Percentiles rank a stretch among this genome's conserved stretches.
phyloP scores from a whole-genome alignment of 2,797 vertebrate genomes.

The Knipowitschia caucasica region DNA sequence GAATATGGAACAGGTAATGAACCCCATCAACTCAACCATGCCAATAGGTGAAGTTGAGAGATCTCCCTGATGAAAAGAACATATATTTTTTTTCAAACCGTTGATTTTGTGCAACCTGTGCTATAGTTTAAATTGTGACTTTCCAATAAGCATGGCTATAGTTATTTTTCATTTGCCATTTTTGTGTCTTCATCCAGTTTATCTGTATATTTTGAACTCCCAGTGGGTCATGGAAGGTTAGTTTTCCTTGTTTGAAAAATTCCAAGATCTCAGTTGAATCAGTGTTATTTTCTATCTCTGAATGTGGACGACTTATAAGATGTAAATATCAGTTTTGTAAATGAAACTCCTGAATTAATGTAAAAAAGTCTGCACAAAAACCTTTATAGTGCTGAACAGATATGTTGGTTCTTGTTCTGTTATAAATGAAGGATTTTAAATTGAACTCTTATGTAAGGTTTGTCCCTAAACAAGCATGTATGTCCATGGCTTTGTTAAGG shows the following conservation, averaged over 20 bases:
- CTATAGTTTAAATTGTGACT: not conserved
- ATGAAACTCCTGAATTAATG: slow-evolving; percentile 45
- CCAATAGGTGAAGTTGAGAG: not conserved
- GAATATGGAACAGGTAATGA: not conserved
- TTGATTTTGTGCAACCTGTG: not conserved
- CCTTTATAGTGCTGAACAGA: slow-evolving; percentile 37
- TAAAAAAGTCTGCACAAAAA: slow-evolving; percentile 62
- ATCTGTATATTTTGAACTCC: not conserved
- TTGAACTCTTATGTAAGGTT: too few relatives aligned
- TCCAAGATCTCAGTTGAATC: slow-evolving; percentile 14
- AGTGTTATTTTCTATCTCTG: slow-evolving; percentile 13
- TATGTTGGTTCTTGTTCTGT: slow-evolving; percentile 48
- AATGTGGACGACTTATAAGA: not conserved
- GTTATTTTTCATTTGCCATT: slow-evolving; percentile 5
- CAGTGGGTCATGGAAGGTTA: slow-evolving; percentile 35
- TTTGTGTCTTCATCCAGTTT: not conserved
- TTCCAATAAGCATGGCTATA: not conserved
- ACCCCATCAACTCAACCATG: not conserved
- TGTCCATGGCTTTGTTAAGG: too few relatives aligned
- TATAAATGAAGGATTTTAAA: slow-evolving; percentile 59
- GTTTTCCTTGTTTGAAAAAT: not conserved
- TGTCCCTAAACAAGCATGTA: too few relatives aligned
- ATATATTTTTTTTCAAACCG: too few relatives aligned
- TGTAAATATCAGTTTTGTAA: slow-evolving; percentile 47
- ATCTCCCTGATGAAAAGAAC: too few relatives aligned